Percentiles rank a stretch among this genome's conserved stretches.
Conservation (phyloP, 2,888 invertebrate genomes). For the Drepana falcataria region DNA sequence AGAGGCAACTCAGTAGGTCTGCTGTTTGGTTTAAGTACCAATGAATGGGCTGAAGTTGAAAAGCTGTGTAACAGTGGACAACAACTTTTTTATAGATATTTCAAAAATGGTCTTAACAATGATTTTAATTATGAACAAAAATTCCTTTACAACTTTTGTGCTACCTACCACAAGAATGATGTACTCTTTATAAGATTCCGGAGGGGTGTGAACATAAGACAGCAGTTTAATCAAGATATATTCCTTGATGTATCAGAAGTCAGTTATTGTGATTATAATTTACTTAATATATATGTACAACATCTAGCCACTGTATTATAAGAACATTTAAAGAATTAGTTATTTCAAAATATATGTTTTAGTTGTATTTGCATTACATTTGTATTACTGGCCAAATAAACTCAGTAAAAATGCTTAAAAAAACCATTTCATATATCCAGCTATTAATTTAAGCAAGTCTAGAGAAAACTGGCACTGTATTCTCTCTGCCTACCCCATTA, state of each 20-base stretch:
- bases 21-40: conserved; percentile 49
- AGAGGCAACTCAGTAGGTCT: conserved; percentile 49
- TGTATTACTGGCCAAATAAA: no score
- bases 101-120: conserved; percentile 57
- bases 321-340: background rate
- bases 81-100: conserved; percentile 69
- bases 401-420: no score
- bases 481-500: no score
- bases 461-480: no score
- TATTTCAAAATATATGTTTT: no score
- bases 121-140: conserved; percentile 55
- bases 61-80: conserved; percentile 41
- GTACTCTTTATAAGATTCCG: conserved; percentile 49
- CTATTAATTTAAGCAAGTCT: no score
- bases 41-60: conserved; percentile 62
- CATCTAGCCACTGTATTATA: conserved; percentile 18
- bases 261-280: conserved; percentile 40
- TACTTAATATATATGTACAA: conserved; percentile 48
- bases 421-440: no score
- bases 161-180: conserved; percentile 47
- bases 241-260: conserved; percentile 56
- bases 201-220: conserved; percentile 54
- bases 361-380: no score
- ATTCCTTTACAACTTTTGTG: conserved; percentile 68
- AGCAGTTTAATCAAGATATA: conserved; percentile 49